A percentile compares a stretch with the other conserved stretches of the same genome.
These are phyloP conservation scores for Drosophila pachea DNA, from an alignment of 1,140 invertebrate species.

Conservation along the genomic window DNA sequence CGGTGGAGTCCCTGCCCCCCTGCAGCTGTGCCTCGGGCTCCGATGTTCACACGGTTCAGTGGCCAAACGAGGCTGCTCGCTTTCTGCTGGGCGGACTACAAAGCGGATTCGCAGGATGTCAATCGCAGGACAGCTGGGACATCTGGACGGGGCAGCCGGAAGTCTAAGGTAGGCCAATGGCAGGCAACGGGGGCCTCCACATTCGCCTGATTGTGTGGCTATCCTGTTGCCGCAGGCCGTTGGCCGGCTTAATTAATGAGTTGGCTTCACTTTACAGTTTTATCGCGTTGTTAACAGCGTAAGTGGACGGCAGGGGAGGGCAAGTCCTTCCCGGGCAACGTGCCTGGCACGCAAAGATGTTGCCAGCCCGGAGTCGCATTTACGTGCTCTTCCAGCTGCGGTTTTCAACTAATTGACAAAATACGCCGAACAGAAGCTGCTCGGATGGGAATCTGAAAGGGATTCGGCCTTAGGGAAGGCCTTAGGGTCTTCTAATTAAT, in stretches of 20 bases:
- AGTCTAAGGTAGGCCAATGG: not conserved
- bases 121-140: constrained; percentile 6
- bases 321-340: not conserved
- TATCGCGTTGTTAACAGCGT: constrained; percentile 35
- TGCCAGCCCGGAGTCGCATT: not conserved
- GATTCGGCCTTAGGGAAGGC: no score
- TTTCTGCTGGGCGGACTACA: constrained; percentile 27
- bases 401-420: constrained; percentile 42
- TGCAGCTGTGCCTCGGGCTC: constrained; percentile 2
- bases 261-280: constrained; percentile 49
- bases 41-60: constrained; percentile 47
- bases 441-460: not conserved
- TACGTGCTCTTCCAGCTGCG: constrained; percentile 19
- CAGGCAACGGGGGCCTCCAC: not conserved
- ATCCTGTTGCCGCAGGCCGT: constrained; percentile 33
- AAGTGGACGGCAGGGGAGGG: not conserved
- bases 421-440: constrained; percentile 12
- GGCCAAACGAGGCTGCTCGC: constrained; percentile 49
- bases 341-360: constrained; percentile 20
- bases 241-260: constrained; percentile 38
- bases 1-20: not conserved
- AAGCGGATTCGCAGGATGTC: constrained; percentile 24
- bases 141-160: constrained; percentile 11
- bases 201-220: constrained; percentile 44
- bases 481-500: constrained; percentile 42